phyloP scores from a whole-genome alignment of 2,113 vertebrate genomes.

The Crotalus horridus region DNA sequence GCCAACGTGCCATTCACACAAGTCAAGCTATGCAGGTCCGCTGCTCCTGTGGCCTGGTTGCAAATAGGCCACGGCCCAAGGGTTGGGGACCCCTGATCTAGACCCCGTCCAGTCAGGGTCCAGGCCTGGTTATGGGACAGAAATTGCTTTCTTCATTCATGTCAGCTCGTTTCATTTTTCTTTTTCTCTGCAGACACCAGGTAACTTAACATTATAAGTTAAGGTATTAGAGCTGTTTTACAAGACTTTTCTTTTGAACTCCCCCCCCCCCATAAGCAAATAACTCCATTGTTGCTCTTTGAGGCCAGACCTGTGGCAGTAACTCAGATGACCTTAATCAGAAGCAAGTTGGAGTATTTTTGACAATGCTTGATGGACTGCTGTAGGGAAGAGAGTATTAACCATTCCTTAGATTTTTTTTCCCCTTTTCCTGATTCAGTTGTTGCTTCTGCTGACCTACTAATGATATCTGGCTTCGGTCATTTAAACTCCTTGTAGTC shows the following conservation, averaged over 20 bases:
- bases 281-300: constrained; percentile 60
- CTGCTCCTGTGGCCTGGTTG: too few relatives aligned
- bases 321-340: constrained; percentile 67
- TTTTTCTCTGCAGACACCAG: not conserved
- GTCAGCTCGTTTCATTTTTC: not conserved
- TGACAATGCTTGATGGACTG: constrained; percentile 62
- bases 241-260: constrained; percentile 33
- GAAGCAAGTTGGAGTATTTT: constrained; percentile 50
- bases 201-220: constrained; percentile 9
- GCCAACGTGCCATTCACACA: not conserved
- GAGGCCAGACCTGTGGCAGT: constrained; percentile 64
- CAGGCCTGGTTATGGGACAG: not conserved
- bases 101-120: not conserved
- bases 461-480: constrained; percentile 67
- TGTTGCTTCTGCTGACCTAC: constrained; percentile 64
- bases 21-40: not conserved
- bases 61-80: too few relatives aligned
- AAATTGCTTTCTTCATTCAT: not conserved
- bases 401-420: constrained; percentile 36
- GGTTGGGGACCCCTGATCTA: too few relatives aligned
- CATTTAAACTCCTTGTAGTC: constrained; percentile 45
- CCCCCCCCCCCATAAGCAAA: constrained; percentile 53
- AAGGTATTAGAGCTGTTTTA: constrained; percentile 42
- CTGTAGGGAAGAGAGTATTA: constrained; percentile 33
- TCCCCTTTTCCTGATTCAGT: constrained; percentile 50